phyloP scores from a whole-genome alignment of 2,888 invertebrate species.

The Phrixothrix hirtus region DNA sequence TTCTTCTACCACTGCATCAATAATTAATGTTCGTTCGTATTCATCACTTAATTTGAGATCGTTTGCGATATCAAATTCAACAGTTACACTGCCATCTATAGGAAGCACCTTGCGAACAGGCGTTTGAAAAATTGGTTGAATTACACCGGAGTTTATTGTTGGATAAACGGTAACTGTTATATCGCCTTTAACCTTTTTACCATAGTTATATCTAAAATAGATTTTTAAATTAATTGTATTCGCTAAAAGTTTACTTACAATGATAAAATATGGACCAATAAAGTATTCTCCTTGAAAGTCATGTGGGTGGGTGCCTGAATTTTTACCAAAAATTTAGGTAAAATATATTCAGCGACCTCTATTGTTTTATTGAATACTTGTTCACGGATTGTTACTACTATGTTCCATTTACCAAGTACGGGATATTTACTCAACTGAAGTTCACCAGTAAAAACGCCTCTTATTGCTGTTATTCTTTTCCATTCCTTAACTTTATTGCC shows the following conservation, averaged over 20 bases:
- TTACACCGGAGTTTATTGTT: constrained; percentile 75
- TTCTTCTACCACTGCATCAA: constrained; percentile 91
- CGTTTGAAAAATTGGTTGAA: constrained; percentile 75
- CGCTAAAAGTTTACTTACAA: constrained; percentile 63
- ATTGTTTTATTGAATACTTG: constrained; percentile 65
- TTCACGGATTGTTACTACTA: constrained; percentile 68
- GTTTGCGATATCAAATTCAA: constrained; percentile 76
- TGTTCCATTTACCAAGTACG: constrained; percentile 85
- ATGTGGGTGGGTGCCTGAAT: constrained; percentile 82
- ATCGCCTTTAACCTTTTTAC: constrained; percentile 84
- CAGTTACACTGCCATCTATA: constrained; percentile 65
- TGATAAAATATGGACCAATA: constrained; percentile 79
- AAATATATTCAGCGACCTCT: constrained; percentile 86
- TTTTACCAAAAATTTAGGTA: constrained; percentile 91
- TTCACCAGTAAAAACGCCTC: constrained; percentile 77
- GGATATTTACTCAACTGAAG: constrained; percentile 79
- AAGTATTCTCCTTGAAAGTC: constrained; percentile 77
- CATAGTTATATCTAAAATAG: constrained; percentile 74
- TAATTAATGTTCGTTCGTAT: constrained; percentile 77
- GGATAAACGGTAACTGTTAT: constrained; percentile 84
- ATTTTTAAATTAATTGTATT: not conserved
- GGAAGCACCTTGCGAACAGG: constrained; percentile 73
- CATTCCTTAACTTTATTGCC: constrained; percentile 84
- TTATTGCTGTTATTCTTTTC: constrained; percentile 66
- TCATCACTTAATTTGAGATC: constrained; percentile 78